Conservation (phyloP, 2,797 vertebrate species). For the Anisognathus igniventris region DNA sequence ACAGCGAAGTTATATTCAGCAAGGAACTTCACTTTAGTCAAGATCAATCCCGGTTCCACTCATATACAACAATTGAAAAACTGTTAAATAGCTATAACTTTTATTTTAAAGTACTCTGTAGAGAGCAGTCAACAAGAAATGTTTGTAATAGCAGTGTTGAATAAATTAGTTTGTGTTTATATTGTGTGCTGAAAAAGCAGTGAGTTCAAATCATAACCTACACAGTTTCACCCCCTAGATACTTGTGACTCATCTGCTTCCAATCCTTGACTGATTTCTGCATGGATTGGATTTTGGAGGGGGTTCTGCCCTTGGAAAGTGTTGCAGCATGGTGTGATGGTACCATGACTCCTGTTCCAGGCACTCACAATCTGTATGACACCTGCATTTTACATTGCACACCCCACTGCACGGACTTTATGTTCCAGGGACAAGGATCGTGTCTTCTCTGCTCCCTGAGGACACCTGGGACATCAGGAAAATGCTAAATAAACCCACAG, state of each 20-base stretch:
- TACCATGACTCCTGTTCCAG: not conserved
- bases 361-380: not conserved
- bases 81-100: not conserved
- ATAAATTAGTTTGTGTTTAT: not conserved
- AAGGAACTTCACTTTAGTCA: not conserved
- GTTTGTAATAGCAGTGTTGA: not conserved
- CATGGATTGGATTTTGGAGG: not conserved
- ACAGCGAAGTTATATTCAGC: not conserved
- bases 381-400: not conserved
- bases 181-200: not conserved
- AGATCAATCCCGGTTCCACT: not conserved
- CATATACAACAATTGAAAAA: not conserved
- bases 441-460: not conserved
- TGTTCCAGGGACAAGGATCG: rapidly evolving
- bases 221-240: not conserved
- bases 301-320: not conserved
- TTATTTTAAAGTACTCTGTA: not conserved
- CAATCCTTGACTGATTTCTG: not conserved
- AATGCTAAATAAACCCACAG: not conserved
- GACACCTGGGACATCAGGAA: not conserved
- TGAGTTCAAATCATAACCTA: not conserved
- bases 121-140: not conserved
- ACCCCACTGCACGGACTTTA: not conserved
- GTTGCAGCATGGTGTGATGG: rapidly evolving
- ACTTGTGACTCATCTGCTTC: not conserved